Evolutionary conservation across 2,888 invertebrate species (phyloP).

Genomic region (Temnothorax unifasciatus): DNA sequence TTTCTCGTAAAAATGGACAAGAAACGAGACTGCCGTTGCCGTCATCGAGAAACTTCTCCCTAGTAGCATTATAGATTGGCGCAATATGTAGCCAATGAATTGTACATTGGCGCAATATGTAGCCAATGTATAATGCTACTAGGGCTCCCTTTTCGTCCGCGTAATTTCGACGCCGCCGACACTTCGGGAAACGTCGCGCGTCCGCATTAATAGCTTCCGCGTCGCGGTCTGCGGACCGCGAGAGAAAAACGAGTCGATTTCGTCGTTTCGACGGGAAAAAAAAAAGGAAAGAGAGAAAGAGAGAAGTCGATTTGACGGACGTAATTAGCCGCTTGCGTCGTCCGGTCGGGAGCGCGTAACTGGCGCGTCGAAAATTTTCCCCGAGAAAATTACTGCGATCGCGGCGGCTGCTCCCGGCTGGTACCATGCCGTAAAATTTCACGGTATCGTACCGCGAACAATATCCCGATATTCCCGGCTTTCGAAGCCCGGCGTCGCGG

Average conservation of each 20-base stretch:
- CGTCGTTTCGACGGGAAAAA: background rate
- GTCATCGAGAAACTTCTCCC: slow-evolving; percentile 6
- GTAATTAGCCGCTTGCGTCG: slow-evolving; percentile 59
- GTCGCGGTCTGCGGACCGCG: background rate
- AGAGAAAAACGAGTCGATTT: slow-evolving; percentile 11
- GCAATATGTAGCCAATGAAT: too few relatives aligned
- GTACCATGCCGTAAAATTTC: slow-evolving; percentile 69
- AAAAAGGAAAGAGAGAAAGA: slow-evolving; percentile 12
- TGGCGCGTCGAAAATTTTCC: slow-evolving; percentile 52
- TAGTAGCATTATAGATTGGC: too few relatives aligned
- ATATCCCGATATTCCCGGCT: slow-evolving; percentile 58
- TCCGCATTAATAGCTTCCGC: background rate
- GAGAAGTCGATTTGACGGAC: slow-evolving; percentile 38
- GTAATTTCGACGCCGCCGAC: slow-evolving; percentile 22
- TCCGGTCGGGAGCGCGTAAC: background rate
- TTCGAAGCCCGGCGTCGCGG: slow-evolving; percentile 61
- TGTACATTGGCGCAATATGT: too few relatives aligned
- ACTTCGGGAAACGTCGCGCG: slow-evolving; percentile 4
- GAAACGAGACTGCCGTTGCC: slow-evolving; percentile 9
- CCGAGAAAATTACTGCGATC: slow-evolving; percentile 63
- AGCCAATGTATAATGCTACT: too few relatives aligned
- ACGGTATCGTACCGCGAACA: slow-evolving; percentile 58
- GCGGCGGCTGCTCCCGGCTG: slow-evolving; percentile 40
- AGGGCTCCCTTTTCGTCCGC: background rate
- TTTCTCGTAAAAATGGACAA: slow-evolving; percentile 50